Conservation (phyloP, 2,888 invertebrate species). For the Idaea dimidiata region DNA sequence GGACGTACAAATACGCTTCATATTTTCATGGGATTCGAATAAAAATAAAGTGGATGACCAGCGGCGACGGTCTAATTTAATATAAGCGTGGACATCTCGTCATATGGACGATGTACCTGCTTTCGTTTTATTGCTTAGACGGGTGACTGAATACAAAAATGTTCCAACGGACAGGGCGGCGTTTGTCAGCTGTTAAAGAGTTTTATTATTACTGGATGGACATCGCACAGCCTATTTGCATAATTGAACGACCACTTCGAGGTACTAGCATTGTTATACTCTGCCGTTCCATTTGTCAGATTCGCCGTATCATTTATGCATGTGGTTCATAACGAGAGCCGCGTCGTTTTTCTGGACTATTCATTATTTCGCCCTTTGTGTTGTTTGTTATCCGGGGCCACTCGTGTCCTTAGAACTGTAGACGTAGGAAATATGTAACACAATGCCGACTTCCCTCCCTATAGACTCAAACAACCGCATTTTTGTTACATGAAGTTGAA, state of each 20-base stretch:
- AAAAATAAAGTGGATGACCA: slow-evolving; percentile 76
- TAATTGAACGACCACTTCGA: slow-evolving; percentile 81
- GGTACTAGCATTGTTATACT: slow-evolving; percentile 79
- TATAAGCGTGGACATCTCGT: slow-evolving; percentile 70
- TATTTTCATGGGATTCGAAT: slow-evolving; percentile 79
- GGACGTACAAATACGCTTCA: slow-evolving; percentile 65
- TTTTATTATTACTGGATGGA: slow-evolving; percentile 77
- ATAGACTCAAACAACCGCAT: slow-evolving; percentile 64
- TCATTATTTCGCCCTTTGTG: slow-evolving; percentile 76
- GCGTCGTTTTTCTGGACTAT: slow-evolving; percentile 74
- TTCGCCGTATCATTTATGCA: slow-evolving; percentile 79
- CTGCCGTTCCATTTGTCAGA: slow-evolving; percentile 80
- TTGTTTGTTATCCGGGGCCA: slow-evolving; percentile 64
- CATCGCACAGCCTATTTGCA: slow-evolving; percentile 77
- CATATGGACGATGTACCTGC: slow-evolving; percentile 67
- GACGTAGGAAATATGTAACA: slow-evolving; percentile 56
- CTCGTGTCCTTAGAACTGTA: slow-evolving; percentile 58
- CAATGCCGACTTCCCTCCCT: slow-evolving; percentile 53
- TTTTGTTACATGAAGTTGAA: slow-evolving; percentile 66
- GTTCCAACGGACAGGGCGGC: slow-evolving; percentile 52
- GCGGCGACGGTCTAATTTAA: slow-evolving; percentile 74
- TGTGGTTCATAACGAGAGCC: slow-evolving; percentile 73
- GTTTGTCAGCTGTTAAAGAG: slow-evolving; percentile 79
- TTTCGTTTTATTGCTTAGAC: slow-evolving; percentile 71
- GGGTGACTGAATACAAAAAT: slow-evolving; percentile 66